Base-by-base conservation (phyloP, 2,888 invertebrate genomes). In the Hololepta plana region DNA sequence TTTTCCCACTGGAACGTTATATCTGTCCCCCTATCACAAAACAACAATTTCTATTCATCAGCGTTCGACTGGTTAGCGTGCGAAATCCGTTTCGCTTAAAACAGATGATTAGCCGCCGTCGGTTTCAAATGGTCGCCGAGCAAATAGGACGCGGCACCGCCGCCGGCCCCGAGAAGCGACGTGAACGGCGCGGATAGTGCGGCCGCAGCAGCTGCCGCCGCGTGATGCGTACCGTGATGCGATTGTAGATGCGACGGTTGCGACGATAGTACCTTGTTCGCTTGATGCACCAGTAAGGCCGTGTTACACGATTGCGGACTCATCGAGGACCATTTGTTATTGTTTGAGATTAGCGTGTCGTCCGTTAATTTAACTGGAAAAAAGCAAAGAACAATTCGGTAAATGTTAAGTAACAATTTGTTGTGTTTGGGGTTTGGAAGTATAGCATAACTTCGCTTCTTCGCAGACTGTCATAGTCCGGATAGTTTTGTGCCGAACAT, bases 51-150 rank as follows among this genome's bases (percentile, higher is more conserved):
- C 6, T 21, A n/a, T 21, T n/a, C 21, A 12, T 12, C 23, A n/a
- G 12, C 23, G 10, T 12, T 8, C 24, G 11, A 7, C 7, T 12
- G 15, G 16, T 26, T 19, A n/a, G n/a, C 11, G 8, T 26, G 26
- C 10, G 10, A 9, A 12, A 23, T 24, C 4, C 20, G 2, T 24
- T 29, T 27, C 53, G 51, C 60, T 64, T 67, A 67, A 57, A 68
- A 68, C 49, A 68, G 59, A 53, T 68, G 67, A 52, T 67, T 68
- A 37, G 65, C 59, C 28, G 64, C 59, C 32, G 65, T 58, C 9
- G 66, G 62, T 36, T 68, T 67, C 35, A 68, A 56, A 41, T 67
- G 68, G 46, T 68, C 68, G 12, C 67, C 66, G 28, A 68, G 56
- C 21, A 68, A 57, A 43, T 67, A 67, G 41, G 65, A 65, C 33